Base-by-base conservation (phyloP, 2,113 vertebrate species). In the Dunckerocampus dactyliophorus region DNA sequence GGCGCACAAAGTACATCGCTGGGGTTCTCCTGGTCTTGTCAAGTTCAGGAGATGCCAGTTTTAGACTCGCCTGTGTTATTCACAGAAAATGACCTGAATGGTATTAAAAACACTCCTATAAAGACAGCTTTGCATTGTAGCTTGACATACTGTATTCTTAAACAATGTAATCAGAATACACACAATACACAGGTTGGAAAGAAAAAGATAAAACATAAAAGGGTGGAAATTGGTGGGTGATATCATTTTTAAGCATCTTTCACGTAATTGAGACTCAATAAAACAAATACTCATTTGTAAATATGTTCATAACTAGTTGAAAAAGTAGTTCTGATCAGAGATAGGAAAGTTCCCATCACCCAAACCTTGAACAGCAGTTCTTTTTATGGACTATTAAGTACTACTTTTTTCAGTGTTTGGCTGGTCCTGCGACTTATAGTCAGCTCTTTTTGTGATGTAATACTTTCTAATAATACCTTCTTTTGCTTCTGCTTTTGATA, bases 11-110 rank as follows among this genome's bases (percentile, higher is more conserved):
- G 34, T 17, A 10, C 31, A 63, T 47, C 24, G 47, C 42, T 20
- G 17, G 43, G 16, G 47, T 54, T 47, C 28, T 31, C 48, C 24
- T 39, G 8, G 11, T 69, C 14, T 64, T 42, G n/a, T 45, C 14
- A 65, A 14, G 16, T 77, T 66, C 53, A 28, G 65, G 20, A 63
- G 22, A 46, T 53, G 43, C 58, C 54, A 31, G 39, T 50, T 51
- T 19, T 60, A 34, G 24, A 53, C 43, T 48, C 6, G 39, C 5
- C 5, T 45, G 46, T n/a, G 3, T 39, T 17, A 48, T 28, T 20
- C 31, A 43, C 0, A 55, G 17, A 15, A 17, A 7, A 48, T 16
- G 20, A 17, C 43, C 17, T 14, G 24, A 12, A 34, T 21, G 34
- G 15, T 14, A 13, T 42, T 59, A 16, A 8, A n/a, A 57, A 62